Evolutionary conservation across 2,113 vertebrate genomes (phyloP).

Genomic region (Sterrhoptilus dennistouni): DNA sequence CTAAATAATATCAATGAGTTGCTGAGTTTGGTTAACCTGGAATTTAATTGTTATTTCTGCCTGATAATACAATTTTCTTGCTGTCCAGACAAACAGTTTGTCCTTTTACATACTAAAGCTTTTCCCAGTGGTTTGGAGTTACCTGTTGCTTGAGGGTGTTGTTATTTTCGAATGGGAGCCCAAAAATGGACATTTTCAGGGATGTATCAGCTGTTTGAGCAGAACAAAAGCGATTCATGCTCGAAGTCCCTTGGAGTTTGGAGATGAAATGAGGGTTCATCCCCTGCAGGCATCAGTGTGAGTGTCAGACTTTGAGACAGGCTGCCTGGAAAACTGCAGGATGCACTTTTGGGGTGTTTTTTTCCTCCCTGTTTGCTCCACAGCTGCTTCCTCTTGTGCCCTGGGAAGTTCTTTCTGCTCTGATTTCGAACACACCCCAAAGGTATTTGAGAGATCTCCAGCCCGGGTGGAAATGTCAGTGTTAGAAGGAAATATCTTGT

Average conservation of each 20-base stretch:
- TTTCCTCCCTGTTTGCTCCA: neutral
- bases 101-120: neutral
- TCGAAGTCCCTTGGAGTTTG: neutral
- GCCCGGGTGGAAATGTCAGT: neutral
- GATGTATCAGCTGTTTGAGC: neutral
- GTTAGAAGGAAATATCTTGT: neutral
- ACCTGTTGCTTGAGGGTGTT: neutral
- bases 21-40: neutral
- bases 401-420: neutral
- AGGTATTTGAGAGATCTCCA: neutral
- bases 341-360: neutral
- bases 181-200: neutral
- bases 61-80: neutral
- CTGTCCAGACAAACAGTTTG: neutral
- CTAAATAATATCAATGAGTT: neutral
- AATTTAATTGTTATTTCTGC: neutral
- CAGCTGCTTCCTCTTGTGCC: neutral
- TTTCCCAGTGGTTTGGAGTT: neutral
- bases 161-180: neutral
- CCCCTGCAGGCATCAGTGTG: neutral
- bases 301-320: neutral
- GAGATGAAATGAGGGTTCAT: neutral
- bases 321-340: neutral
- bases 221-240: neutral
- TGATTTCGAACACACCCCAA: neutral